A percentile compares a stretch with the other conserved stretches of the same genome.
Conservation (phyloP, 2,797 vertebrate genomes). For the Setipinna tenuifilis region DNA sequence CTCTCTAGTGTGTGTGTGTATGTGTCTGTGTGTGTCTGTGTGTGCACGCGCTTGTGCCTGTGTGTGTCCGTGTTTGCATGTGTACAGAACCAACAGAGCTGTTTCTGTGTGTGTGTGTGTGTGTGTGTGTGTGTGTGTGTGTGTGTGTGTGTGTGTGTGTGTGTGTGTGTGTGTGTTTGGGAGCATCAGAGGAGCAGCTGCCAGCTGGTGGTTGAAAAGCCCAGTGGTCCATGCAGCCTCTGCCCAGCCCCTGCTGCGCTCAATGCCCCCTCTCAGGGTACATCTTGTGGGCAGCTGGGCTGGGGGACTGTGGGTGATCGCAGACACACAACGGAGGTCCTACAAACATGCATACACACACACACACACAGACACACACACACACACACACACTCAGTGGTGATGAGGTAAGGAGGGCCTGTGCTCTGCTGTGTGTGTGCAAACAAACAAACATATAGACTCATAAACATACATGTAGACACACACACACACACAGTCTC, state of each 20-base stretch:
- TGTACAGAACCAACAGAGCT: constrained; percentile 13
- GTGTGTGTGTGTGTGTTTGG: constrained; percentile 6
- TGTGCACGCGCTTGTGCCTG: neutral
- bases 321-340: constrained; percentile 17
- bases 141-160: neutral
- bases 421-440: neutral
- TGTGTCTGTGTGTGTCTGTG: neutral
- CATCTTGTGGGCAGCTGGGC: constrained; percentile 26
- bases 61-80: constrained; percentile 5
- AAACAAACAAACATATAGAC: neutral
- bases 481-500: too few species aligned
- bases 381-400: constrained; percentile 11
- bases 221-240: constrained; percentile 20
- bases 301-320: neutral
- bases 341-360: neutral
- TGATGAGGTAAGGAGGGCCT: constrained; percentile 40
- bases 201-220: constrained; percentile 25
- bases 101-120: neutral
- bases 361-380: neutral
- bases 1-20: neutral
- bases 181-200: constrained; percentile 20
- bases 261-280: constrained; percentile 25
- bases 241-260: constrained; percentile 26
- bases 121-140: too few species aligned
- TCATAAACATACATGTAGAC: too few species aligned